These are phyloP conservation scores for Pogonus chalceus DNA, from an alignment of 1,140 invertebrate genomes.

Conservation along the genomic window DNA sequence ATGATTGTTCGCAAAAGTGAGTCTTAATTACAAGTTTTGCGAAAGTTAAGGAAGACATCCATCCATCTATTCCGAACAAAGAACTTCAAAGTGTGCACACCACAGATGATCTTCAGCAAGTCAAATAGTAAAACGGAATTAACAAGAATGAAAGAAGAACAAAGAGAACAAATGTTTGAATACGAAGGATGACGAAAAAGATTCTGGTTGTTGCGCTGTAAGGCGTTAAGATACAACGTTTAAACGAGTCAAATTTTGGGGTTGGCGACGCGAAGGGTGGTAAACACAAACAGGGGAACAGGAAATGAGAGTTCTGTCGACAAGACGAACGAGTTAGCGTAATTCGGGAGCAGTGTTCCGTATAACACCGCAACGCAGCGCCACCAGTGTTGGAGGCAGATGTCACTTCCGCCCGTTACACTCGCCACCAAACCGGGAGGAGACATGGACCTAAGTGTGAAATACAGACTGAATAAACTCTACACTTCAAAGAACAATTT, in stretches of 20 bases:
- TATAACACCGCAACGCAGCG: not conserved
- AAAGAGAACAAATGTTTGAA: not conserved
- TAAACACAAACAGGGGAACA: conserved; percentile 3
- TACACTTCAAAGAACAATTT: no score
- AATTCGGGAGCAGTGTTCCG: conserved; percentile 6
- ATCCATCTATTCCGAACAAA: no score
- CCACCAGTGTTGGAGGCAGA: conserved; percentile 1
- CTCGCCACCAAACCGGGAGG: not conserved
- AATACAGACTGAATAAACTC: no score
- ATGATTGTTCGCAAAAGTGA: no score
- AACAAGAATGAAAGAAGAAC: not conserved
- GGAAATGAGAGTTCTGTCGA: conserved; percentile 7
- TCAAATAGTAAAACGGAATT: conserved; percentile 6
- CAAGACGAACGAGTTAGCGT: conserved; percentile 5
- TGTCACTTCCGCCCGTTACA: conserved; percentile 6
- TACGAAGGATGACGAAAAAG: not conserved
- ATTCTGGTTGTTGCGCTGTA: not conserved
- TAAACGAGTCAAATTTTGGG: not conserved
- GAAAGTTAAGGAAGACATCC: no score
- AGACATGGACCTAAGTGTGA: no score
- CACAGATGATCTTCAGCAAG: conserved; percentile 1
- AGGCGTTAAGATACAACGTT: not conserved
- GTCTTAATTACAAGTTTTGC: no score
- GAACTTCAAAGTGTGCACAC: not conserved
- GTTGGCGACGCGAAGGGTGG: not conserved